Evolutionary conservation across 2,113 vertebrate species (phyloP), one percentile per base, ranked within the genome.

Genomic region (Columba janthina): DNA sequence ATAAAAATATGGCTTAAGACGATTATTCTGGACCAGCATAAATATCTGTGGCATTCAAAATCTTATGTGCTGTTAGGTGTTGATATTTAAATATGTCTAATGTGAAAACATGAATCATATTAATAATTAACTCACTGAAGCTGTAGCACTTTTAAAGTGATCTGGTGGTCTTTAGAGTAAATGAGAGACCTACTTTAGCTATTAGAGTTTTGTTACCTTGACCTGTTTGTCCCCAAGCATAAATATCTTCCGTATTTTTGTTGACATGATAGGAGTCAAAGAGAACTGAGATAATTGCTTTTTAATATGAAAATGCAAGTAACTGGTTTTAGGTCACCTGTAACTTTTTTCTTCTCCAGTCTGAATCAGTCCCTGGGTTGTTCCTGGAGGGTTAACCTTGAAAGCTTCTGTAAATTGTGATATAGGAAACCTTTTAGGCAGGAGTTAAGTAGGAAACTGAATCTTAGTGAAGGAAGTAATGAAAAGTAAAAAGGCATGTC

Each of bases 401-500:
- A 93, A 86, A 88, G 77, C 70, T 54, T 84, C 83, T 44, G 28
- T 48, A 91, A 96, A 88, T 60, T 90, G 40, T 91, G 57, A 95
- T 92, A 48, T 58, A 85, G 83, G 73, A 95, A 95, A 91, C 80
- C 36, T 54, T 87, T 91, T n/a, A 85, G 84, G 65, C 44, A 72
- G 67, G 50, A 95, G 67, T 89, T 94, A 83, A 94, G 89, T 88
- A 94, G 82, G 86, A 94, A 97, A 88, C 76, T 93, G 69, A 97
- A 96, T 94, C 61, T 78, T 58, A 34, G 71, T 85, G 62, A 96
- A 91, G 81, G 91, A 97, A 96, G 74, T 73, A 14, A 82, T 95
- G 92, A 94, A 96, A 96, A 96, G 71, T 93, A 75, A 94, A 92
- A 97, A 90, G 74, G 50, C 72, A 66, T 87, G 78, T 95, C 6